Evolutionary conservation across 2,888 invertebrate species (phyloP).

Genomic region (Boloria euphrosyne): DNA sequence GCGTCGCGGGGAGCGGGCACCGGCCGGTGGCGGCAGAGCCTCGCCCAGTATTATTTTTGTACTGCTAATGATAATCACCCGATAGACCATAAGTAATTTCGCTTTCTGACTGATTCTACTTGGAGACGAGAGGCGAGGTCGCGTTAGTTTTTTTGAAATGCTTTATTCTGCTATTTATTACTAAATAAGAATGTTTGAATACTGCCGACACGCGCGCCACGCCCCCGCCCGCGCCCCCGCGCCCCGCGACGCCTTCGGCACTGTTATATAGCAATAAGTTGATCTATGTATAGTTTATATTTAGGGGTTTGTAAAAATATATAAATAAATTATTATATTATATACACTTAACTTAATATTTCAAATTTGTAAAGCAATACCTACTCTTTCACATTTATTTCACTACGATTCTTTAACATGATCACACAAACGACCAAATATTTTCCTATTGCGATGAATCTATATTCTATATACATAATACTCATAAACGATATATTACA

Average conservation of each 20-base stretch:
- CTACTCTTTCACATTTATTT: conserved; percentile 42
- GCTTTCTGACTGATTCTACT: conserved; percentile 18
- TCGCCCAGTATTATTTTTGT: conserved; percentile 13
- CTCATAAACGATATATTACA: conserved; percentile 12
- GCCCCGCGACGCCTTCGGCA: conserved; percentile 26
- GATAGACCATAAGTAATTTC: conserved; percentile 17
- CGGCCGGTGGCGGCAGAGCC: conserved; percentile 1
- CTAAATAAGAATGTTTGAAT: conserved; percentile 31
- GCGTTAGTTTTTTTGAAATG: conserved; percentile 25
- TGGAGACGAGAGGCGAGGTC: conserved; percentile 12
- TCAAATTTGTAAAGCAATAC: conserved; percentile 49
- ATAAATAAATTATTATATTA: conserved; percentile 40
- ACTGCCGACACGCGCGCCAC: conserved; percentile 19
- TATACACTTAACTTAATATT: conserved; percentile 42
- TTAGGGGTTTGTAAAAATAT: conserved; percentile 48
- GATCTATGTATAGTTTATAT: conserved; percentile 33
- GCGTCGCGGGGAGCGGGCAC: not conserved
- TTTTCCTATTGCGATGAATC: conserved; percentile 47
- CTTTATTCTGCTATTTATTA: conserved; percentile 35
- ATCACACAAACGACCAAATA: conserved; percentile 56
- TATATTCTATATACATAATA: conserved; percentile 20
- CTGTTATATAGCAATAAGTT: conserved; percentile 39
- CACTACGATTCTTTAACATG: conserved; percentile 34
- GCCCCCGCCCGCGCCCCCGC: conserved; percentile 16
- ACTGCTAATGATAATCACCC: conserved; percentile 4